Evolutionary conservation across 2,888 invertebrate species (phyloP).

Genomic region (Drosophila infuscata): DNA sequence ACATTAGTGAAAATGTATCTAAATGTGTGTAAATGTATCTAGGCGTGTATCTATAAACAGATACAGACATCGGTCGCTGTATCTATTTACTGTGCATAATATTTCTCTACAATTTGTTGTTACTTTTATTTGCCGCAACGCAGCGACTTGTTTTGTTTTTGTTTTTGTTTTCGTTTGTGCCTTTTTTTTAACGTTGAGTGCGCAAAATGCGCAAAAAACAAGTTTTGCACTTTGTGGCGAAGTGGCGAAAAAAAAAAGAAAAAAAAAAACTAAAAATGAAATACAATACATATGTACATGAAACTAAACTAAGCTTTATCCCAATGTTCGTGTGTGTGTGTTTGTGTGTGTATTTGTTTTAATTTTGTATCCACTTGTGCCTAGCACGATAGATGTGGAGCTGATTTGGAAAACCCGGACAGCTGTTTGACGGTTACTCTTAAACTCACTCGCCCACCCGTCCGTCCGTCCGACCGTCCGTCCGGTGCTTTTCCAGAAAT

Average conservation of each 20-base stretch:
- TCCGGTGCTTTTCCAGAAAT: constrained; percentile 33
- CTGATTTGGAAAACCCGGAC: constrained; percentile 61
- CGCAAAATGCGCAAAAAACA: constrained; percentile 79
- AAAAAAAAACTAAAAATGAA: constrained; percentile 22
- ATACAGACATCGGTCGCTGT: constrained; percentile 1
- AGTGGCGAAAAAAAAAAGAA: constrained; percentile 38
- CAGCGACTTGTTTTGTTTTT: constrained; percentile 58
- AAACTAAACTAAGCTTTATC: constrained; percentile 63
- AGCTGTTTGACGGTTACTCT: constrained; percentile 50
- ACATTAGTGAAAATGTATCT: constrained; percentile 13
- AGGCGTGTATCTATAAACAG: neutral
- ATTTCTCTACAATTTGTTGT: constrained; percentile 48
- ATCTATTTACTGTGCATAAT: constrained; percentile 52
- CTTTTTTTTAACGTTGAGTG: constrained; percentile 71
- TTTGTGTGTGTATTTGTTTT: constrained; percentile 57
- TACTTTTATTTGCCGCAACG: constrained; percentile 45
- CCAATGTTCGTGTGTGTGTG: constrained; percentile 32
- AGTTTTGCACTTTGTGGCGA: constrained; percentile 74
- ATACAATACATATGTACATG: constrained; percentile 27
- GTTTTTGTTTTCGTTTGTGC: constrained; percentile 41
- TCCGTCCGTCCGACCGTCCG: constrained; percentile 5
- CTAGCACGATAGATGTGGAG: constrained; percentile 68
- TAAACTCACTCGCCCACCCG: constrained; percentile 24
- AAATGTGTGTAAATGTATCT: constrained; percentile 1
- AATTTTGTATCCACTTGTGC: constrained; percentile 79